Evolutionary conservation across 2,797 vertebrate species (phyloP), one percentile per base, ranked within the genome.

Genomic region (Eleutherodactylus coqui): DNA sequence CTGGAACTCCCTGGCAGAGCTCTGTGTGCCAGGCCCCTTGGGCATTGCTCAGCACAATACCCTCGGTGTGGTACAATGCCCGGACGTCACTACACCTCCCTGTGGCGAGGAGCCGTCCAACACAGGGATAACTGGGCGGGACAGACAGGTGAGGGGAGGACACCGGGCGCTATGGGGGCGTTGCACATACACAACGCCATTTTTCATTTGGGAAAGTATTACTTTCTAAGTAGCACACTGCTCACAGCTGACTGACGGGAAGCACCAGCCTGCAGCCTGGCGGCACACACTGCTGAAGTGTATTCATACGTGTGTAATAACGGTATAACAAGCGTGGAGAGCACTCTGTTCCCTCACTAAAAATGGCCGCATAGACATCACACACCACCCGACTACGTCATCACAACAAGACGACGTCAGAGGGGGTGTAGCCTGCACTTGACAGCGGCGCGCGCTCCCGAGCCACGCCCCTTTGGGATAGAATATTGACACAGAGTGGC

Each of bases 381-480:
- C 2, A 21, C 9, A 13, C n/a, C 8, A 10, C 14, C n/a, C 34
- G 0, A 13, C 3, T 24, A 62, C 84, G 70, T 6, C 85, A 86
- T 78, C 80, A 83, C 60, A 80, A 80, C 67, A 77, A 5, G 17
- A 9, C 17, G 9, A 69, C 85, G 73, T 82, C 19, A 77, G n/a
- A 21, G 47, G 47, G 34, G 64, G 62, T 19, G 34, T 13, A 27
- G 24, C 5, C 17, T 21, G 47, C 24, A 47, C 55, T 82, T 83
- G 86, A 83, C 86, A 83, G 86, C 51, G 34, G 47, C 75, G 86
- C 86, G 80, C 80, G 84, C 14, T 43, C 86, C 45, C 45, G 64
- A 60, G 9, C 86, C 86, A 83, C 86, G 81, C 86, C 86, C 41
- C 85, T 82, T n/a, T 60, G 80, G 77, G 69, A 75, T 32, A 75